A percentile compares a stretch with the other conserved stretches of the same genome.
phyloP scores from a whole-genome alignment of 35 echinoderm and acorn worm species.

The Eucidaris tribuloides region DNA sequence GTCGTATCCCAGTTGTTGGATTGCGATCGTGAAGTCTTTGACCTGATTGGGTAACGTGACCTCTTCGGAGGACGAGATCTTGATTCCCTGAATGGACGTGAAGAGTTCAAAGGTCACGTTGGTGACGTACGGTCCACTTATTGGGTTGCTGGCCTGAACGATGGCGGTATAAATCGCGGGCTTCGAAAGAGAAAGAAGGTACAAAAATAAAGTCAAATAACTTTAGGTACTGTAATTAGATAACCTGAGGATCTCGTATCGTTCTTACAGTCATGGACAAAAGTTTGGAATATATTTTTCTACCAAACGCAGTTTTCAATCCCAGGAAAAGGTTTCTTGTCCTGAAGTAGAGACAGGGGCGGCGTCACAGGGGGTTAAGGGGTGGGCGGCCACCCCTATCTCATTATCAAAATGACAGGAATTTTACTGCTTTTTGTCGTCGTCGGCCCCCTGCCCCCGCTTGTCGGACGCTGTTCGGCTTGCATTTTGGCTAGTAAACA shows the following conservation, averaged over 20 bases:
- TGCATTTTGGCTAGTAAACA: no score
- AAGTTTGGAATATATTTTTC: no score
- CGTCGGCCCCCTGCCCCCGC: no score
- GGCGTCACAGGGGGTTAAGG: no score
- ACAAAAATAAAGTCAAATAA: background rate
- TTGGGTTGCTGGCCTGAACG: slow-evolving; percentile 18
- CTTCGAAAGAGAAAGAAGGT: background rate
- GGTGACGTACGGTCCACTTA: background rate
- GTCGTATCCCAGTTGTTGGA: slow-evolving; percentile 15
- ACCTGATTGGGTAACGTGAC: background rate
- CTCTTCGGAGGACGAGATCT: background rate
- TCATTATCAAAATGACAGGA: no score
- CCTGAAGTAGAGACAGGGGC: no score
- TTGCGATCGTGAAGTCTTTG: slow-evolving; percentile 34
- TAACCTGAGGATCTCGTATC: background rate
- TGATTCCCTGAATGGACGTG: slow-evolving; percentile 34
- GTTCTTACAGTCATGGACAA: background rate
- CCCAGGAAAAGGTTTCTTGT: no score
- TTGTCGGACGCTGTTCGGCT: no score
- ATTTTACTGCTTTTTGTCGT: no score
- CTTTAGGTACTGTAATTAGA: background rate
- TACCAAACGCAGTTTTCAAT: no score
- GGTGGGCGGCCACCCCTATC: no score
- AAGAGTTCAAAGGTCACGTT: slow-evolving; percentile 8
- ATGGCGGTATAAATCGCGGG: background rate